Base-by-base conservation (phyloP, 2,113 vertebrate species). In the Trinectes maculatus region DNA sequence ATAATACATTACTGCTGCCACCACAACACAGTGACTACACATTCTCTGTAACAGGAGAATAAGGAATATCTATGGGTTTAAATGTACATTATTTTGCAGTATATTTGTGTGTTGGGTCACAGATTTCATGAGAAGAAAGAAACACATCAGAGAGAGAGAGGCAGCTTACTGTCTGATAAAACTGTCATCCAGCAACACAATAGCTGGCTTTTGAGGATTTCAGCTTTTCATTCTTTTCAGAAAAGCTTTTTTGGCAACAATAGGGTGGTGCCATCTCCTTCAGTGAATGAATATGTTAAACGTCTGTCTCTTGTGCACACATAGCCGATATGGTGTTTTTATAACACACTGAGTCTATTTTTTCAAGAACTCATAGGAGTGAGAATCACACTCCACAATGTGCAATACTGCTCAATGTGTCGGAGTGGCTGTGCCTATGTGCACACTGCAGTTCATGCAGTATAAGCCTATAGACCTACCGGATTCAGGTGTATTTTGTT, bases 381-480 rank as follows among this genome's bases (percentile, higher is more conserved):
- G 12, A 42, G 43, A 61, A 26, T 58, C 74, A 54, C 48, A 43
- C 51, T 67, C 13, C 10, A 5, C 1, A 19, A 58, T 51, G 43
- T 12, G 39, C 12, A 31, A 81, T 44, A 8, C 13, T 29, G 53
- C 11, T 42, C 81, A 46, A 70, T 61, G 68, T 81, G 73, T 47
- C 40, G 11, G 40, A 10, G 18, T 6, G 3, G 40, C 40, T 43
- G 40, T 19, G 13, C n/a, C 16, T 39, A 16, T 39, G 15, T 39
- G 36, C 36, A 15, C 37, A n/a, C n/a, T n/a, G n/a, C n/a, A n/a
- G n/a, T n/a, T n/a, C n/a, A n/a, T n/a, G n/a, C n/a, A n/a, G n/a
- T n/a, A n/a, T n/a, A n/a, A n/a, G n/a, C n/a, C n/a, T n/a, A n/a
- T n/a, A n/a, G n/a, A n/a, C n/a, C n/a, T n/a, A n/a, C n/a, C n/a